phyloP scores from a whole-genome alignment of 2,888 invertebrate genomes.

The Aradus depressus region DNA sequence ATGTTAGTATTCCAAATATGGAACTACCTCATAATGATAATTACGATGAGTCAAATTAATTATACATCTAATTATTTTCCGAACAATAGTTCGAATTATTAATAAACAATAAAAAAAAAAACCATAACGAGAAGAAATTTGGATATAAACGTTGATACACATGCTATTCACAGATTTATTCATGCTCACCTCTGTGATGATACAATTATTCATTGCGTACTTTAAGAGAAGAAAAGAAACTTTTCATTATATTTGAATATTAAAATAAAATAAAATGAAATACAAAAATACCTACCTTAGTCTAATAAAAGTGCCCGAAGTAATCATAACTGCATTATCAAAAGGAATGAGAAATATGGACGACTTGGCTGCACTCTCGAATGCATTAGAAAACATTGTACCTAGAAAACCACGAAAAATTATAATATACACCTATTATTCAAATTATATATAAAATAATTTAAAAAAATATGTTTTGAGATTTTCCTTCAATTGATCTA shows the following conservation, averaged over 20 bases:
- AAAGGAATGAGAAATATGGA: slow-evolving; percentile 78
- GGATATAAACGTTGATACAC: neutral
- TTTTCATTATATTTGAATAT: too few relatives aligned
- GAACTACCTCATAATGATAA: too few relatives aligned
- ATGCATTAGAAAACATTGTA: slow-evolving; percentile 73
- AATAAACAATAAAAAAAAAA: neutral
- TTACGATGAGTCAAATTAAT: too few relatives aligned
- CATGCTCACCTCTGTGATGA: too few relatives aligned
- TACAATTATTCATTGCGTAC: too few relatives aligned
- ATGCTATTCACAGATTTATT: too few relatives aligned
- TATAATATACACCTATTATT: slow-evolving; percentile 1
- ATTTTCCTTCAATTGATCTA: neutral
- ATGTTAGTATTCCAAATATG: too few relatives aligned
- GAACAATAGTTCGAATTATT: too few relatives aligned
- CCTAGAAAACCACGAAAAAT: slow-evolving; percentile 42
- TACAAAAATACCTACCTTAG: slow-evolving; percentile 51
- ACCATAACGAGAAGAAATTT: neutral
- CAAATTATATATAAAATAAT: neutral
- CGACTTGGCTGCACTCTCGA: slow-evolving; percentile 65
- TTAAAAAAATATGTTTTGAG: neutral
- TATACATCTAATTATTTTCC: too few relatives aligned
- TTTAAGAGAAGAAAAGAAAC: too few relatives aligned
- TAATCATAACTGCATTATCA: slow-evolving; percentile 76
- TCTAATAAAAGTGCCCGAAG: slow-evolving; percentile 73
- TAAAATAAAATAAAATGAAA: too few relatives aligned